These are phyloP conservation scores for Mamestra configurata DNA, from an alignment of 1,140 invertebrate genomes.

Conservation along the genomic window DNA sequence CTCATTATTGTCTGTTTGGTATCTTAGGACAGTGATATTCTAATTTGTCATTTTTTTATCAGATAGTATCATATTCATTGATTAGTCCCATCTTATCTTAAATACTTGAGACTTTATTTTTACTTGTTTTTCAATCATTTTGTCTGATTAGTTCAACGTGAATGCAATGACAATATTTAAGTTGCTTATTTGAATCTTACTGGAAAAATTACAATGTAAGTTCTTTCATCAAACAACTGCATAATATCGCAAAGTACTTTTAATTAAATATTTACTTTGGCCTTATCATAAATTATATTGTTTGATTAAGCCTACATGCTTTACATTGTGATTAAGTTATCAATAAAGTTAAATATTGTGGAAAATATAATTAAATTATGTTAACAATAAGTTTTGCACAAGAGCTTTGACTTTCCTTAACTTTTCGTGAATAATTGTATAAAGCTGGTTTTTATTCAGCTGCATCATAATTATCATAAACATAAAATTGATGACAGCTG, in stretches of 20 bases:
- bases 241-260: background rate
- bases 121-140: constrained; percentile 25
- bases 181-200: background rate
- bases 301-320: background rate
- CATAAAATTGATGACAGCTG: background rate
- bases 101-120: background rate
- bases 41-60: background rate
- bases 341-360: background rate
- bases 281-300: constrained; percentile 3
- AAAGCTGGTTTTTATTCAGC: too few relatives aligned
- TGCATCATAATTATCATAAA: background rate
- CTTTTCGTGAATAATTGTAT: background rate
- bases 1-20: too few relatives aligned
- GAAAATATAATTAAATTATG: background rate
- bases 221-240: background rate
- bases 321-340: constrained; percentile 1
- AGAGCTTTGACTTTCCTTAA: background rate
- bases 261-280: background rate
- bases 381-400: background rate
- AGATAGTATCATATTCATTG: background rate
- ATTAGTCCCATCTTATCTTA: constrained; percentile 16
- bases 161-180: background rate
- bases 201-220: constrained; percentile 13
- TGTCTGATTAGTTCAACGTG: background rate
- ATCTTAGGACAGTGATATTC: background rate